Evolutionary conservation across 2,888 invertebrate species (phyloP).

Genomic region (Lagria hirta): DNA sequence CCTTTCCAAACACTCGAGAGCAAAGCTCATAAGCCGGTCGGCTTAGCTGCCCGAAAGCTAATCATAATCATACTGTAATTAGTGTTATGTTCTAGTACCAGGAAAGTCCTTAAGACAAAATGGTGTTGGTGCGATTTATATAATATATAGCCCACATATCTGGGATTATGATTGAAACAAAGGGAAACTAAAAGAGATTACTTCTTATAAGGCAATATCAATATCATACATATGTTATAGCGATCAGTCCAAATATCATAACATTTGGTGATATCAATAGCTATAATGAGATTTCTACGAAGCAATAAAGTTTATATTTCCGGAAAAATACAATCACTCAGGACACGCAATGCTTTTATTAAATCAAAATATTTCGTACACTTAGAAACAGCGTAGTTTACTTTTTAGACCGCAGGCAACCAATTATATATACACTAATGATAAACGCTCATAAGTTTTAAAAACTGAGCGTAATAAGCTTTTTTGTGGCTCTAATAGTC

Average conservation of each 20-base stretch:
- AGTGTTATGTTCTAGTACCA: conserved; percentile 35
- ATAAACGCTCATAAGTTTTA: no score
- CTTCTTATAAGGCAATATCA: no score
- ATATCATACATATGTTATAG: conserved; percentile 3
- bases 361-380: conserved; percentile 10
- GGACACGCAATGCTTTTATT: conserved; percentile 15
- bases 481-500: no score
- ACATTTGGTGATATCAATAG: conserved; percentile 29
- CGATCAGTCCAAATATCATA: conserved; percentile 19
- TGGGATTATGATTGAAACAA: no score
- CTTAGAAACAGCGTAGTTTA: no score
- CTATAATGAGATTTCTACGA: conserved; percentile 29
- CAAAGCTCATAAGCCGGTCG: conserved; percentile 52
- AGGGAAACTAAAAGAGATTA: no score
- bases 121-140: no score
- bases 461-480: no score
- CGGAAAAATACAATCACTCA: conserved; percentile 9
- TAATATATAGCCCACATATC: no score
- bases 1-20: conserved; percentile 50
- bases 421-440: no score
- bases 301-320: conserved; percentile 18
- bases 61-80: conserved; percentile 55
- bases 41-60: conserved; percentile 54
- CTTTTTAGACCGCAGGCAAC: no score
- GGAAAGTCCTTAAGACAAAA: conserved; percentile 14